Base-by-base conservation (phyloP, 1,140 invertebrate species). In the Aphelinus certus region DNA sequence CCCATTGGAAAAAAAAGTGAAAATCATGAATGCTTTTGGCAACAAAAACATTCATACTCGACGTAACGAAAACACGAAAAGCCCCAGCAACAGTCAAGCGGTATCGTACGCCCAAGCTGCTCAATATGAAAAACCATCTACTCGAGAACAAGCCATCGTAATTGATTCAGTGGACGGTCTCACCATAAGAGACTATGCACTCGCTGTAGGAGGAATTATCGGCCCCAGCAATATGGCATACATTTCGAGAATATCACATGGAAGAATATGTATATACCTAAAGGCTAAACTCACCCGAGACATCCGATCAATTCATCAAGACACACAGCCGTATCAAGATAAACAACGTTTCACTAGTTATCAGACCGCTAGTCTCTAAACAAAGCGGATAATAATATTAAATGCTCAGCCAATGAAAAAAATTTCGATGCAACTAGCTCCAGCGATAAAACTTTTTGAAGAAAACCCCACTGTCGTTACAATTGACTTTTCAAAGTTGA, bases 171-270 rank as follows among this genome's bases (percentile, higher is more conserved):
- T 76, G 1, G 68, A 79, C 3, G 74, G 69, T 55, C n/a, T 68
- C 1, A 1, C 63, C n/a, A 56, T 79, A 1, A 70, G 77, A 68
- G 77, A 79, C 4, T 80, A 80, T 10, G 68, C 48, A 9, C n/a
- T 10, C 42, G 75, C 61, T 4, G 26, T 80, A 2, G 75, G 26
- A 42, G 62, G 64, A 63, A 53, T 79, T 4, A 46, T 78, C 5
- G 55, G 63, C 10, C 71, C 78, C 3, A 51, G n/a, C 0, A 57
- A 67, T 43, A 76, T 79, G 1, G 55, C 63, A 47, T 79, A 75
- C 46, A 65, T 76, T 1, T 78, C 79, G 3, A 43, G 76, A 43
- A 79, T 81, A 7, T 76, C 78, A 3, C 71, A 81, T 3, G 76
- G 72, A 10, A 47, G 78, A 60, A 57, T 79, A 9, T 80, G 79